These are phyloP conservation scores for Chamaetylas fuelleborni DNA, from an alignment of 2,113 vertebrate species.

Conservation along the genomic window DNA sequence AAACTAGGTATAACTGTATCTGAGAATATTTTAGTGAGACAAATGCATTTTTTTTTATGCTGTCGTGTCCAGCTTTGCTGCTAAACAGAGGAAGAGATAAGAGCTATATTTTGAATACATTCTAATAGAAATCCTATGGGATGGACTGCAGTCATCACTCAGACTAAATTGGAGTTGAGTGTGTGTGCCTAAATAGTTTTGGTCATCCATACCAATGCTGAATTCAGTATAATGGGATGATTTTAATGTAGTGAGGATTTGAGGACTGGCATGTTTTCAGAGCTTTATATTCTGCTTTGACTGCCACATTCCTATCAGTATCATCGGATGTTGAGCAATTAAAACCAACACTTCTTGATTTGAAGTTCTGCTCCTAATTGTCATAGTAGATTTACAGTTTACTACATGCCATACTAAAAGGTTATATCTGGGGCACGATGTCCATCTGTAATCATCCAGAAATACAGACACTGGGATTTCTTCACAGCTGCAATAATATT, in stretches of 20 bases:
- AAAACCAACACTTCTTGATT: not conserved
- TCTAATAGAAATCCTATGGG: not conserved
- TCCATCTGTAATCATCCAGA: not conserved
- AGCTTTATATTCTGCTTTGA: not conserved
- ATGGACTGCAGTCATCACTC: not conserved
- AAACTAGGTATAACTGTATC: not conserved
- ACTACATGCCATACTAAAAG: not conserved
- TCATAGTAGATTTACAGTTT: not conserved
- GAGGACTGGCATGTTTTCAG: not conserved
- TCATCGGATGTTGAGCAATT: not conserved
- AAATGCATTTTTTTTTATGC: not conserved
- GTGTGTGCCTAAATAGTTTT: not conserved
- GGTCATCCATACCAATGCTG: not conserved
- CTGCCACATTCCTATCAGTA: not conserved
- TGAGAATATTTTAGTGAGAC: not conserved
- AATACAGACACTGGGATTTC: not conserved
- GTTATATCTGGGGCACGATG: not conserved
- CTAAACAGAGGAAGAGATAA: not conserved
- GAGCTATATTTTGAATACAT: not conserved
- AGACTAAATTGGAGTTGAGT: not conserved
- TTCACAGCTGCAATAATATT: slow-evolving; percentile 40
- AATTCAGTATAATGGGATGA: not conserved
- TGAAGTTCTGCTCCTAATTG: not conserved
- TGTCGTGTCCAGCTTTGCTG: not conserved
- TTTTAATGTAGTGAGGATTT: not conserved